Conservation (phyloP, 2,113 vertebrate genomes). For the Bettongia penicillata region DNA sequence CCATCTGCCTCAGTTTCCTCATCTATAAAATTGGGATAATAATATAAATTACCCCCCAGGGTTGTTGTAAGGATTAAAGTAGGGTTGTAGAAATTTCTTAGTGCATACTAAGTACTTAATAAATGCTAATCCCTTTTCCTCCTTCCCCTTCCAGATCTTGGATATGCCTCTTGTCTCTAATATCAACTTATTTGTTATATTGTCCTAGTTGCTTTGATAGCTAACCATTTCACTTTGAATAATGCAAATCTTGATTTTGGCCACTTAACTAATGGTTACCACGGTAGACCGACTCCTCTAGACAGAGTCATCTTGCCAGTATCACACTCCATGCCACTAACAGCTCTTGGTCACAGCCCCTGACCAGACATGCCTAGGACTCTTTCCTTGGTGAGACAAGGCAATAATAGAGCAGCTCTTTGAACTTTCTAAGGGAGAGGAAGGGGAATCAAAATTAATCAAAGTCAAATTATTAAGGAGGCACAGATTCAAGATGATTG, state of each 20-base stretch:
- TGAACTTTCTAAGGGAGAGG: not conserved
- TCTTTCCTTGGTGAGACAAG: not conserved
- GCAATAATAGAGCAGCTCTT: not conserved
- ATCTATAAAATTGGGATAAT: not conserved
- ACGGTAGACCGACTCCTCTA: not conserved
- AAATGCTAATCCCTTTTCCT: not conserved
- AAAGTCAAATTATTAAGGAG: not conserved
- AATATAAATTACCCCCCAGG: not conserved
- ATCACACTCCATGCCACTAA: not conserved
- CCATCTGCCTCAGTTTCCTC: not conserved
- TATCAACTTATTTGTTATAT: not conserved
- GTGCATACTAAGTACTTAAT: not conserved
- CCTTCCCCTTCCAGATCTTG: not conserved
- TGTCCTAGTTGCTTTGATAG: not conserved
- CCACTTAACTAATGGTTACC: not conserved
- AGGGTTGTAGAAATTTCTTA: not conserved
- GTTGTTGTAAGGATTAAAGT: not conserved
- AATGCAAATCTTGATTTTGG: not conserved
- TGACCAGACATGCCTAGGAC: not conserved
- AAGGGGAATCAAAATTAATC: not conserved
- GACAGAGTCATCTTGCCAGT: not conserved
- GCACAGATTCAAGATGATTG: not conserved
- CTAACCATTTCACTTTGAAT: not conserved
- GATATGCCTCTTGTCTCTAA: not conserved
- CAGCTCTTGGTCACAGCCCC: not conserved